Percentiles rank a stretch among this genome's conserved stretches.
phyloP scores from a whole-genome alignment of 2,888 invertebrate species.

The Mythimna impura region DNA sequence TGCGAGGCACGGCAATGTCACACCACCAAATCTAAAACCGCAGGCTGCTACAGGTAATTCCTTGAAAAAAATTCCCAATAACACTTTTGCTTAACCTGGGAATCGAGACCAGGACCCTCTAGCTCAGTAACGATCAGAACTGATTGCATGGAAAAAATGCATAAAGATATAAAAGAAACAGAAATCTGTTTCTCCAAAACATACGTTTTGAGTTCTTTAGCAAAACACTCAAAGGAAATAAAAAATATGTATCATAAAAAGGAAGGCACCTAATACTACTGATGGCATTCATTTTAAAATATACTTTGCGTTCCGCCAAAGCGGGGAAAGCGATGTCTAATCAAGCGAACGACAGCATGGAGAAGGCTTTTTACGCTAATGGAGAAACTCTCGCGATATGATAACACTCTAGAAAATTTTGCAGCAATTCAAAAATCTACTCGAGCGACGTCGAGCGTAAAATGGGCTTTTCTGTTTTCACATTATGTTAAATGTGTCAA shows the following conservation, averaged over 20 bases:
- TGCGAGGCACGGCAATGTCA: too few species aligned
- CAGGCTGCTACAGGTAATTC: too few species aligned
- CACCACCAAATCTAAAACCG: too few species aligned
- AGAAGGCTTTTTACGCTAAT: slow-evolving; percentile 70
- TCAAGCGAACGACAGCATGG: slow-evolving; percentile 67
- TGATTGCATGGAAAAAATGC: neutral
- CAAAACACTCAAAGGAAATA: slow-evolving; percentile 24
- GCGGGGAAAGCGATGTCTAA: slow-evolving; percentile 68
- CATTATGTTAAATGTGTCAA: slow-evolving; percentile 46
- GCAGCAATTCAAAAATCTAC: slow-evolving; percentile 64
- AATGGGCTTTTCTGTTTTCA: slow-evolving; percentile 56
- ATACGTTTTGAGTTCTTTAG: slow-evolving; percentile 2
- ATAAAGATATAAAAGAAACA: neutral
- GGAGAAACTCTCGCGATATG: slow-evolving; percentile 68
- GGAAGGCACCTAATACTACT: slow-evolving; percentile 44
- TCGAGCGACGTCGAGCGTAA: slow-evolving; percentile 42
- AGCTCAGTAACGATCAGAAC: neutral
- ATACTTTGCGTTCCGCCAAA: slow-evolving; percentile 54
- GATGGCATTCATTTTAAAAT: slow-evolving; percentile 58
- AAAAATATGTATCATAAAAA: slow-evolving; percentile 41
- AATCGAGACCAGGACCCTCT: too few species aligned
- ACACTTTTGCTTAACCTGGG: too few species aligned
- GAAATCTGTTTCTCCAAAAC: neutral
- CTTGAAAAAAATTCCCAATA: too few species aligned
- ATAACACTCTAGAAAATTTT: slow-evolving; percentile 71